Percentiles rank a stretch among this genome's conserved stretches.
These are phyloP conservation scores for Acleris sparsana DNA, from an alignment of 2,888 invertebrate species.

Conservation along the genomic window DNA sequence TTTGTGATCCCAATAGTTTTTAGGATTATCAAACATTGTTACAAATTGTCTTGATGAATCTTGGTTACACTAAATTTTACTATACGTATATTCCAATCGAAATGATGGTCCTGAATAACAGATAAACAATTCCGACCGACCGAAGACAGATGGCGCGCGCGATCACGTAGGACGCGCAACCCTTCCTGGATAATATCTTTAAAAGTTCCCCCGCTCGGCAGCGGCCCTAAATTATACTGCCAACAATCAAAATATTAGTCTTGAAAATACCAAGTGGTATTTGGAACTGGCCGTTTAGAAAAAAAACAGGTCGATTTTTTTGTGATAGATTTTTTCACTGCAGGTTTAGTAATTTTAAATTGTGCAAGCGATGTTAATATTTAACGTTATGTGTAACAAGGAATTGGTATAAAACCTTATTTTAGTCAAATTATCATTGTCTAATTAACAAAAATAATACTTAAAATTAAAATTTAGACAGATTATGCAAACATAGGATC, in stretches of 20 bases:
- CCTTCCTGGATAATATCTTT: slow-evolving; percentile 82
- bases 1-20: too few relatives aligned
- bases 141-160: slow-evolving; percentile 76
- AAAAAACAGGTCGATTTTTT: too few relatives aligned
- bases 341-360: not conserved
- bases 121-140: slow-evolving; percentile 73
- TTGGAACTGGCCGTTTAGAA: slow-evolving; percentile 2
- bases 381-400: too few relatives aligned
- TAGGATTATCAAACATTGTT: too few relatives aligned
- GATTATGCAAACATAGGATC: slow-evolving; percentile 41
- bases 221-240: slow-evolving; percentile 66
- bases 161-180: slow-evolving; percentile 79
- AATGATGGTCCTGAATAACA: slow-evolving; percentile 24
- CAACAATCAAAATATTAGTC: slow-evolving; percentile 68
- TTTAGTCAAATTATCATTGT: not conserved
- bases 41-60: too few relatives aligned
- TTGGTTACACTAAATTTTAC: too few relatives aligned
- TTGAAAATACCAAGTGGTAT: slow-evolving; percentile 15
- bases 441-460: too few relatives aligned
- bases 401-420: too few relatives aligned
- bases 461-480: too few relatives aligned
- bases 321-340: too few relatives aligned
- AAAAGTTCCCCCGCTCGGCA: slow-evolving; percentile 71
- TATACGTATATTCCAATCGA: not conserved
- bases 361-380: too few relatives aligned